phyloP scores from a whole-genome alignment of 2,888 invertebrate genomes.

The Pantelozetes paolii region DNA sequence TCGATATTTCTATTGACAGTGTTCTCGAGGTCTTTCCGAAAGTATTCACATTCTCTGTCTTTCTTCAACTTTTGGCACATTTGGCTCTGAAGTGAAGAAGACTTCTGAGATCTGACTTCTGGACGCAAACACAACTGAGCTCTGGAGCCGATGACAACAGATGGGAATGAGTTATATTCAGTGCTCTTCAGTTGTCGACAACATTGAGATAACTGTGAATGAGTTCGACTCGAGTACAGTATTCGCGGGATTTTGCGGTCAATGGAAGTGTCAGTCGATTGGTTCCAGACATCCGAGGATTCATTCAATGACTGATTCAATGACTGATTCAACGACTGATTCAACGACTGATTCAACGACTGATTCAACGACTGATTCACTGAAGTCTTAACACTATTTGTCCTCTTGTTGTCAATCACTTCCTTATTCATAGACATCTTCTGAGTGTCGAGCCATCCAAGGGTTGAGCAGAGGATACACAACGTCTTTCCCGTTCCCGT shows the following conservation, averaged over 20 bases:
- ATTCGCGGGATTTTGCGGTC: constrained; percentile 65
- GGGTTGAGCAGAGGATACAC: constrained; percentile 80
- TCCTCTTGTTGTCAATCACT: neutral
- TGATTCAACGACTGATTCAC: too few relatives aligned
- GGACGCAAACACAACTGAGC: constrained; percentile 96
- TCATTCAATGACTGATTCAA: too few relatives aligned
- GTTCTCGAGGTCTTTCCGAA: constrained; percentile 46
- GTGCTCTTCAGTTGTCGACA: constrained; percentile 90
- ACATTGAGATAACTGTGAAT: constrained; percentile 91
- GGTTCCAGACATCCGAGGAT: too few relatives aligned
- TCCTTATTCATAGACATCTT: neutral
- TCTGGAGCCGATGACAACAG: constrained; percentile 86
- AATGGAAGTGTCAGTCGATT: constrained; percentile 21
- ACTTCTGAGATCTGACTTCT: constrained; percentile 75
- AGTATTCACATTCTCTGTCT: constrained; percentile 46
- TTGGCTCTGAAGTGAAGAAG: constrained; percentile 71
- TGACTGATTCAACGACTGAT: too few relatives aligned
- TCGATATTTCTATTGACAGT: constrained; percentile 39
- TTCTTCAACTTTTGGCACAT: constrained; percentile 85
- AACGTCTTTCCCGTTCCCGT: constrained; percentile 95
- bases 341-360: too few relatives aligned
- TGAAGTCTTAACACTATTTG: neutral
- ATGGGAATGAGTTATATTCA: constrained; percentile 60
- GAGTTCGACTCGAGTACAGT: constrained; percentile 87
- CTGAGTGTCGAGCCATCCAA: constrained; percentile 75